Evolutionary conservation across 2,113 vertebrate species (phyloP).

Genomic region (Blennius ocellaris): DNA sequence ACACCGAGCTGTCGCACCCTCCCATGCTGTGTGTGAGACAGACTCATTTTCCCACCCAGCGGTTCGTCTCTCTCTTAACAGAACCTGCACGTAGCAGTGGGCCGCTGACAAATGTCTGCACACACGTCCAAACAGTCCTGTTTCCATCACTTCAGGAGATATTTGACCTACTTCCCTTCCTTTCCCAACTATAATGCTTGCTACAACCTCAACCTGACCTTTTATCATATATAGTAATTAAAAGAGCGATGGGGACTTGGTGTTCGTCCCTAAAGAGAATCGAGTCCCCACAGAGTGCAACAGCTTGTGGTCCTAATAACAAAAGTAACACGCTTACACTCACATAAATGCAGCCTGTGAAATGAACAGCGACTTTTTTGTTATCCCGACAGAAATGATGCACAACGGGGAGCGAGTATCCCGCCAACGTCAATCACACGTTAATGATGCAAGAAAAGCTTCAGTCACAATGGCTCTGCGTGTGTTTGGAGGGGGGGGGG

Average conservation of each 20-base stretch:
- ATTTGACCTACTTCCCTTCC: neutral
- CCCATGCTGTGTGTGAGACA: conserved; percentile 26
- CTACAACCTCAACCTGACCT: neutral
- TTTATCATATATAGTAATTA: neutral
- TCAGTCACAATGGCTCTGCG: too few relatives aligned
- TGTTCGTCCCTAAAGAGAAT: neutral
- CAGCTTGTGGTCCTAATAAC: too few relatives aligned
- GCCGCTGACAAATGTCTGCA: conserved; percentile 1
- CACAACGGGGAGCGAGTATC: neutral
- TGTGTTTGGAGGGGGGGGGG: too few relatives aligned
- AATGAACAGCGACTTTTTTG: conserved; percentile 20
- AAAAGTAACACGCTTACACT: neutral
- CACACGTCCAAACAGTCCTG: neutral
- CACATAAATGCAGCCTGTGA: conserved; percentile 15
- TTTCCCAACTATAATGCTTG: neutral
- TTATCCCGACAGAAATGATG: conserved; percentile 3
- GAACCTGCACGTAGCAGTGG: conserved; percentile 17
- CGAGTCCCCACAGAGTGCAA: neutral
- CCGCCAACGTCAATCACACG: conserved; percentile 3
- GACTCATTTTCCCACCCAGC: conserved; percentile 58
- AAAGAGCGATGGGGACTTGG: neutral
- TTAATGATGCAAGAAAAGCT: neutral
- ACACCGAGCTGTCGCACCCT: conserved; percentile 7
- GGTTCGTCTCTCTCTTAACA: conserved; percentile 31
- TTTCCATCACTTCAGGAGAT: neutral